Conservation (phyloP, 30 jellyfish, hydroid and myxozoan species). For the Chironex yamaguchii region DNA sequence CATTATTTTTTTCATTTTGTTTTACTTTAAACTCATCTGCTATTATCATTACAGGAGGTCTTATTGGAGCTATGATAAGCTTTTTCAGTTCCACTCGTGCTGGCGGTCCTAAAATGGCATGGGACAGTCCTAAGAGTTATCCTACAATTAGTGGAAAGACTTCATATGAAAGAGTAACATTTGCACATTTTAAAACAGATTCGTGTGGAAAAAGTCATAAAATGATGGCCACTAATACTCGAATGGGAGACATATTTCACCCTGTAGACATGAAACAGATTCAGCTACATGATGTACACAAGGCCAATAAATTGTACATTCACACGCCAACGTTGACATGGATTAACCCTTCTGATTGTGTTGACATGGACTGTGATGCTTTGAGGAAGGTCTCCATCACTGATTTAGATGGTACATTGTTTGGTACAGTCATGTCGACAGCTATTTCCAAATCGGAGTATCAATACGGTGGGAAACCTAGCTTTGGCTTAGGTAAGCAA, state of each 20-base stretch:
- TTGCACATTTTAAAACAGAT: conserved; percentile 74
- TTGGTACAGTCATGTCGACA: conserved; percentile 68
- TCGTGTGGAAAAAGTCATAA: conserved; percentile 65
- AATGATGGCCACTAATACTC: conserved; percentile 63
- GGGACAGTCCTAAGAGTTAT: conserved; percentile 91
- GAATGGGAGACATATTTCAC: conserved; percentile 83
- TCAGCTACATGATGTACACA: conserved; percentile 62
- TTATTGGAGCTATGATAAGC: conserved; percentile 66
- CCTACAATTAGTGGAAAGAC: conserved; percentile 92
- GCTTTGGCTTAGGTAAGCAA: conserved; percentile 85
- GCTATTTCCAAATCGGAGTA: conserved; percentile 89
- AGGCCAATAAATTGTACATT: conserved; percentile 45
- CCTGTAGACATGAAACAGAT: conserved; percentile 74
- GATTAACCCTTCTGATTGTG: conserved; percentile 98
- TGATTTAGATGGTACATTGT: conserved; percentile 94
- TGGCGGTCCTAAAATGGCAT: conserved; percentile 86
- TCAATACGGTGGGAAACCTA: conserved; percentile 92
- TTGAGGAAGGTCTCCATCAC: conserved; percentile 78
- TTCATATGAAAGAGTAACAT: conserved; percentile 58
- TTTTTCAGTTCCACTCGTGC: conserved; percentile 65
- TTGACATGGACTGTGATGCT: conserved; percentile 99
- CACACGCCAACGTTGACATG: conserved; percentile 54
- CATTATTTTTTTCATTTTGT: too few species aligned
- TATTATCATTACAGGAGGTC: conserved; percentile 85
- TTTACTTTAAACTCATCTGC: too few species aligned